phyloP scores from a whole-genome alignment of 2,113 vertebrate species.

The Pelecanoides urinatrix region DNA sequence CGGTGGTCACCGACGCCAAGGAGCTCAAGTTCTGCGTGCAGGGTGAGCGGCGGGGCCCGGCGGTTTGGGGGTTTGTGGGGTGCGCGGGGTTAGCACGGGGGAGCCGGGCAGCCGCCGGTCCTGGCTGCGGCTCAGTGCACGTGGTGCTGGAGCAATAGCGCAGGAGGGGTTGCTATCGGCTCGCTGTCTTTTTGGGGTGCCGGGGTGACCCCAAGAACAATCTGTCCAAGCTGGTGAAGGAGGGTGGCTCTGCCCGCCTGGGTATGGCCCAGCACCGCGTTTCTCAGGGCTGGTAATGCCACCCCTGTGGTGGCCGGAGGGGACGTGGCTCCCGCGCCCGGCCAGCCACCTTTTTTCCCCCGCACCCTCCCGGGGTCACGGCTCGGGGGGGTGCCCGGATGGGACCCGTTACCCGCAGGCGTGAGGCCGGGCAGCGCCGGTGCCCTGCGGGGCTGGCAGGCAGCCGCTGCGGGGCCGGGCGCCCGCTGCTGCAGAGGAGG shows the following conservation, averaged over 20 bases:
- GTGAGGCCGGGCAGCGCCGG: background rate
- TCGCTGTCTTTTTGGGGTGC: background rate
- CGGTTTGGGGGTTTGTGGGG: fast-evolving
- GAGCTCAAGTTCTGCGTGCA: conserved; percentile 93
- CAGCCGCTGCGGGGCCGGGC: background rate
- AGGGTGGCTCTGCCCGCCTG: background rate
- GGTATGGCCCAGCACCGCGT: background rate
- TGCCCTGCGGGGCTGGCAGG: background rate
- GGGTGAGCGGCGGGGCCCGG: conserved; percentile 74
- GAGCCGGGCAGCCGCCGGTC: fast-evolving
- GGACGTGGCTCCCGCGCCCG: fast-evolving
- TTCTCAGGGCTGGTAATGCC: background rate
- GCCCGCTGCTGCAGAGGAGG: background rate
- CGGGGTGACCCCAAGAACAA: fast-evolving
- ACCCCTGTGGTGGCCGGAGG: background rate
- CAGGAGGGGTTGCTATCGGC: background rate
- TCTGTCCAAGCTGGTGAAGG: background rate
- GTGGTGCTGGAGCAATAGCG: fast-evolving
- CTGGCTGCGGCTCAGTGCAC: fast-evolving
- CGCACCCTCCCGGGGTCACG: fast-evolving
- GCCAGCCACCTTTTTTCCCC: background rate
- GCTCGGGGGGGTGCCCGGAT: fast-evolving
- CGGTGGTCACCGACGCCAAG: conserved; percentile 85
- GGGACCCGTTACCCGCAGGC: fast-evolving
- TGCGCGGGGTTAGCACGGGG: fast-evolving